phyloP scores from a whole-genome alignment of 2,888 invertebrate species.

The Trimorus sp. region DNA sequence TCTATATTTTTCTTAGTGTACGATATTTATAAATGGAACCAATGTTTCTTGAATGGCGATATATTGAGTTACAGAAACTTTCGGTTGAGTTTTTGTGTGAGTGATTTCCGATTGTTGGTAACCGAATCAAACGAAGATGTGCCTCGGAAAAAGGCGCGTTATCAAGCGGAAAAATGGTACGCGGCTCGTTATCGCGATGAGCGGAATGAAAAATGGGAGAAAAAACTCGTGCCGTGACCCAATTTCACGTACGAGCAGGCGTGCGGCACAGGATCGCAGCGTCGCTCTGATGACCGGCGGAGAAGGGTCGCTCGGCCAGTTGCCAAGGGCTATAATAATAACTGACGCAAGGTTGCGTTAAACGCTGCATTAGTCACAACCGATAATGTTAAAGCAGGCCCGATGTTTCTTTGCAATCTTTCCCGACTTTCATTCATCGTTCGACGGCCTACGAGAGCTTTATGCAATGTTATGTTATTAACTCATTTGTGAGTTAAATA shows the following conservation, averaged over 20 bases:
- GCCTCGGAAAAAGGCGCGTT: too few relatives aligned
- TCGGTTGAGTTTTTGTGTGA: too few relatives aligned
- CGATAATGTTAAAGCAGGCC: constrained; percentile 76
- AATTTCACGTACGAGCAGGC: constrained; percentile 64
- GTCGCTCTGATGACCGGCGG: constrained; percentile 61
- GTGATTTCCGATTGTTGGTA: too few relatives aligned
- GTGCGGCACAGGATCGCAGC: constrained; percentile 63
- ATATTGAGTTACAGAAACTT: too few relatives aligned
- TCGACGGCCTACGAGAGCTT: constrained; percentile 1
- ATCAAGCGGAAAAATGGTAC: too few relatives aligned
- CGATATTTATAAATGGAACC: too few relatives aligned
- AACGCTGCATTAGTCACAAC: constrained; percentile 77
- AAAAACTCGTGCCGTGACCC: constrained; percentile 60
- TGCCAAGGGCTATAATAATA: constrained; percentile 77
- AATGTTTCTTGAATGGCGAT: too few relatives aligned
- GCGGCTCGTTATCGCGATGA: too few relatives aligned
- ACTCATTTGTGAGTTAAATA: too few relatives aligned
- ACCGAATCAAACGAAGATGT: too few relatives aligned
- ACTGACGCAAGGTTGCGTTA: constrained; percentile 76
- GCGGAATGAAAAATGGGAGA: constrained; percentile 44
- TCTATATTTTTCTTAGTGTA: too few relatives aligned
- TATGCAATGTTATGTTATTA: too few relatives aligned
- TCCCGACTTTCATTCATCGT: constrained; percentile 36
- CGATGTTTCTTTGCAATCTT: constrained; percentile 65
- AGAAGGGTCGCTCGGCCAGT: constrained; percentile 63